Evolutionary conservation across 2,113 vertebrate species (phyloP).

Genomic region (Antechinus flavipes): DNA sequence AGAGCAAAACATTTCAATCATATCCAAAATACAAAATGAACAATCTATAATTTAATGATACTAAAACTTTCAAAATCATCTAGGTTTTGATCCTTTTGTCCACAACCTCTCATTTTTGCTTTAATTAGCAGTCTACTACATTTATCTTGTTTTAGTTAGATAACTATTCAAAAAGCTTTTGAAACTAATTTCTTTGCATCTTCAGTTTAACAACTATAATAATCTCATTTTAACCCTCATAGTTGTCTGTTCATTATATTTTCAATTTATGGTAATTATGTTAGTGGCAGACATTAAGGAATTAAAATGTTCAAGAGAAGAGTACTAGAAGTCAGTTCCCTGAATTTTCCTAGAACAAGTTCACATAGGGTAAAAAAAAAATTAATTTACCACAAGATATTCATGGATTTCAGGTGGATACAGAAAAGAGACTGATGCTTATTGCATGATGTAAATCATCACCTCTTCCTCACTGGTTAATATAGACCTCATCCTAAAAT

Average conservation of each 20-base stretch:
- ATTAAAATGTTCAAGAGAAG: constrained; percentile 77
- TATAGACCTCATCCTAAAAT: not conserved
- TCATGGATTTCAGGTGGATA: not conserved
- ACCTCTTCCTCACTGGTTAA: not conserved
- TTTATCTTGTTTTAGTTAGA: constrained; percentile 81
- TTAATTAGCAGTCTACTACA: constrained; percentile 81
- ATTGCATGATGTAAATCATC: too few species aligned
- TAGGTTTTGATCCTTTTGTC: constrained; percentile 74
- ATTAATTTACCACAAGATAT: not conserved
- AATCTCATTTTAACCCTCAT: constrained; percentile 77
- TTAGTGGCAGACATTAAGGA: constrained; percentile 77
- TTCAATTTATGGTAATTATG: constrained; percentile 77
- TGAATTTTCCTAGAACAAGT: constrained; percentile 42
- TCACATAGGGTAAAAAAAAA: constrained; percentile 3
- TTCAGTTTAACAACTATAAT: constrained; percentile 78
- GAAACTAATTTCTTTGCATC: constrained; percentile 77
- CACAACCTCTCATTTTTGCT: constrained; percentile 66
- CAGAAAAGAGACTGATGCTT: not conserved
- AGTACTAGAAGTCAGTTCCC: constrained; percentile 60
- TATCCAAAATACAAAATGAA: constrained; percentile 65
- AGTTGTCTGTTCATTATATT: constrained; percentile 76
- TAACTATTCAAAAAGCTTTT: constrained; percentile 80
- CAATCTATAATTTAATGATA: constrained; percentile 74
- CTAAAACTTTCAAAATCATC: constrained; percentile 80
- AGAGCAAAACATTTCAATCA: constrained; percentile 73